Percentiles rank a stretch among this genome's conserved stretches.
Evolutionary conservation across 1,140 invertebrate genomes (phyloP).

Genomic region (Metaphire vulgaris): DNA sequence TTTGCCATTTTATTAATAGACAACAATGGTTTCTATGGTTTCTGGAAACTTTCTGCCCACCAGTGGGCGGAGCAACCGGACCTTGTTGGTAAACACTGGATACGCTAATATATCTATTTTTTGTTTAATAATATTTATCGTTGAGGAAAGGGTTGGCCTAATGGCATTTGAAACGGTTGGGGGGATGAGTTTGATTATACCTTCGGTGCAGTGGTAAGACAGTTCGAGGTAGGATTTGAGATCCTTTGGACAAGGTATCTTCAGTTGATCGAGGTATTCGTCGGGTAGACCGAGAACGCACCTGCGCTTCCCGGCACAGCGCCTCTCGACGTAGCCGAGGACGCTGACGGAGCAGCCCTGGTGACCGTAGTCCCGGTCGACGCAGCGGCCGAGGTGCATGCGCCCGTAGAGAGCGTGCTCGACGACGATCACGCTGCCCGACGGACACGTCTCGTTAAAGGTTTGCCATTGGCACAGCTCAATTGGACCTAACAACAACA

Average conservation of each 20-base stretch:
- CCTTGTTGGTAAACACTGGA: too few species aligned
- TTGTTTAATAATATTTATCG: too few species aligned
- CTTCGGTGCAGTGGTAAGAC: slow-evolving; percentile 11
- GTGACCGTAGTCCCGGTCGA: slow-evolving; percentile 8
- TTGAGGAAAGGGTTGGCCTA: too few species aligned
- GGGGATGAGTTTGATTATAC: too few species aligned
- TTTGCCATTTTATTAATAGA: too few species aligned
- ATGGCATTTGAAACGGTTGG: too few species aligned
- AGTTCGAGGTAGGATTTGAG: slow-evolving; percentile 22
- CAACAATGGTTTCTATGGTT: too few species aligned
- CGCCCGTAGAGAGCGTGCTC: slow-evolving; percentile 13
- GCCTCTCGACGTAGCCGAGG: slow-evolving; percentile 1
- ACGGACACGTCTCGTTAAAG: slow-evolving; percentile 7
- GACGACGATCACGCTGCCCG: slow-evolving; percentile 13
- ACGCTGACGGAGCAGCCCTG: slow-evolving; percentile 11
- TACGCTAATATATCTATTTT: too few species aligned
- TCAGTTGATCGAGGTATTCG: slow-evolving; percentile 19
- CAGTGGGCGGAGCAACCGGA: too few species aligned
- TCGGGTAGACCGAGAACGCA: slow-evolving; percentile 13
- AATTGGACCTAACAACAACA: not conserved
- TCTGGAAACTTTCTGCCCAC: too few species aligned
- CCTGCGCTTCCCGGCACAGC: slow-evolving; percentile 9
- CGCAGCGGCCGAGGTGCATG: slow-evolving; percentile 6
- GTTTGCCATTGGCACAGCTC: slow-evolving; percentile 18
- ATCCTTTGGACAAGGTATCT: not conserved